Conservation (phyloP, 2,888 invertebrate species). For the Crossocerus cetratus region DNA sequence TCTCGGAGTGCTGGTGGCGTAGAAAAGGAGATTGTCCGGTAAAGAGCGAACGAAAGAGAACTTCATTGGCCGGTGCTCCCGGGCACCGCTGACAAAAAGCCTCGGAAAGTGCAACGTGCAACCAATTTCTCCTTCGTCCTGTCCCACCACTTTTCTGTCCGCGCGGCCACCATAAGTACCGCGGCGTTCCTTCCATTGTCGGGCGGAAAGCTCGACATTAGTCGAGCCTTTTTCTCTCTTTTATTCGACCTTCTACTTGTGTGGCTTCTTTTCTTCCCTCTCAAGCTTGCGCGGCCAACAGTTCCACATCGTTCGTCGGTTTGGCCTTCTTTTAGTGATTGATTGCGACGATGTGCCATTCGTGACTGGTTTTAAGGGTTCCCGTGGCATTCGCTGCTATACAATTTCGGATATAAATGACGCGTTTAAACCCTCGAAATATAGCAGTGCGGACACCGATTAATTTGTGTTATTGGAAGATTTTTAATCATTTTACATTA, state of each 20-base stretch:
- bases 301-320: too few species aligned
- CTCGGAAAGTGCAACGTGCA: constrained; percentile 68
- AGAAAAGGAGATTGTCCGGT: constrained; percentile 47
- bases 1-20: constrained; percentile 1
- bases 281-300: too few species aligned
- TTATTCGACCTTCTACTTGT: background rate
- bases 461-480: too few species aligned
- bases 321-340: too few species aligned
- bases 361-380: too few species aligned
- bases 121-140: constrained; percentile 70
- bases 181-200: constrained; percentile 66
- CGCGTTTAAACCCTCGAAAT: too few species aligned
- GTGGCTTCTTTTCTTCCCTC: background rate
- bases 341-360: too few species aligned
- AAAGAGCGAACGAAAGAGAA: constrained; percentile 65
- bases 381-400: too few species aligned
- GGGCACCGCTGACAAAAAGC: constrained; percentile 61
- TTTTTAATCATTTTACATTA: too few species aligned
- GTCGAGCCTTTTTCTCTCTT: constrained; percentile 13
- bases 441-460: too few species aligned
- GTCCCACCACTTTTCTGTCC: constrained; percentile 74
- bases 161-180: constrained; percentile 63
- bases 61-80: constrained; percentile 59
- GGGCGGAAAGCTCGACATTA: constrained; percentile 61
- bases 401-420: too few species aligned